Evolutionary conservation across 2,888 invertebrate species (phyloP), one percentile per base, ranked within the genome.

Genomic region (Phytoseiulus persimilis): DNA sequence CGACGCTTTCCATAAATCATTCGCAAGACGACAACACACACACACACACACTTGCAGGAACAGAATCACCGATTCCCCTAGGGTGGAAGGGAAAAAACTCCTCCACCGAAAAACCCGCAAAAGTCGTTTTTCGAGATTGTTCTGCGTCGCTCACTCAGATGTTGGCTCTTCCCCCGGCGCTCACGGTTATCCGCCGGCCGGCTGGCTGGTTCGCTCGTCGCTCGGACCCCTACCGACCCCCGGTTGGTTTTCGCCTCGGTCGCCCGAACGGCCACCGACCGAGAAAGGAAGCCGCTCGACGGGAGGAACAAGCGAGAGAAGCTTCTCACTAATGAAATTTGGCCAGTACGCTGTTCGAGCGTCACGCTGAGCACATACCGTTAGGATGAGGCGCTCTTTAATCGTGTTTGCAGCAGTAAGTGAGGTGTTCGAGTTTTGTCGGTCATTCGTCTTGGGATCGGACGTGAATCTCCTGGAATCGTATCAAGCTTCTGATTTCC

Each of bases 1-100:
- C 65, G 65, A 65, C 65, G 65, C 65, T 65, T 65, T 65, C 65
- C 65, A 65, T 65, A 65, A 65, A 65, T 65, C 65, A 65, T 65
- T 65, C 65, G 65, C 65, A 65, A 65, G 65, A 65, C 65, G 65
- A 65, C 65, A 65, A 65, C 65, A 65, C 65, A 65, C 65, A 28
- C 65, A 65, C 65, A 65, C 65, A 65, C 65, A 65, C 39, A 65
- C 65, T 65, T 65, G 65, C 65, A 65, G 65, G 65, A 65, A 65
- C 65, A 65, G 65, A 65, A 65, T 65, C 65, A 65, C 65, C 65
- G 65, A 65, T 65, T 65, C 65, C 65, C 65, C 65, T 28, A 65
- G 65, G 65, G 65, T 65, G 65, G 65, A 28, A 65, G 65, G 65
- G 65, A 65, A 65, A 65, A 65, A 65, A 18, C 65, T 65, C 65